Evolutionary conservation across 2,113 vertebrate genomes (phyloP).

Genomic region (Engraulis encrasicolus): DNA sequence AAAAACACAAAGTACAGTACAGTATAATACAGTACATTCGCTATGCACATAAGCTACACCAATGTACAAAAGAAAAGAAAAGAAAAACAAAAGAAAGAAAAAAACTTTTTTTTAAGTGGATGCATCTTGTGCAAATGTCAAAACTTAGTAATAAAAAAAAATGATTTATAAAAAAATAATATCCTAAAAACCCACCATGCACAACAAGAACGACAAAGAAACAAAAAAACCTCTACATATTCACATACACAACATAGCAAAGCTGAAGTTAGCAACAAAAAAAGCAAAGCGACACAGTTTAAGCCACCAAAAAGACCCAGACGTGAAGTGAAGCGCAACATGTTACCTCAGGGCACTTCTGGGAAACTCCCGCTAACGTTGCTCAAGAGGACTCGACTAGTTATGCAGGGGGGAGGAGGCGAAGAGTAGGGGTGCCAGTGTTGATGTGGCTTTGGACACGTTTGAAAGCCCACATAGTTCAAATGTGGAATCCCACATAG

Average conservation of each 20-base stretch:
- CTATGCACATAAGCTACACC: constrained; percentile 62
- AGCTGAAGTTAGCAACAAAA: not conserved
- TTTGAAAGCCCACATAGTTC: not conserved
- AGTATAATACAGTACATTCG: constrained; percentile 59
- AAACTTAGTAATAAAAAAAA: not conserved
- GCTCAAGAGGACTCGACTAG: not conserved
- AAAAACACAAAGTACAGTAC: constrained; percentile 49
- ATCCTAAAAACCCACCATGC: constrained; percentile 5
- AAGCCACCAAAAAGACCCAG: not conserved
- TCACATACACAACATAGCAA: not conserved
- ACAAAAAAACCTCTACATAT: not conserved
- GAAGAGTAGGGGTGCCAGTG: no score
- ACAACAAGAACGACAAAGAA: not conserved
- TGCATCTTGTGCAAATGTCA: constrained; percentile 12
- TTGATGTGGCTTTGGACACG: not conserved
- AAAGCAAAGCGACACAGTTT: not conserved
- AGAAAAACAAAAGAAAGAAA: constrained; percentile 45
- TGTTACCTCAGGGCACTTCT: not conserved
- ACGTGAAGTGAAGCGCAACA: not conserved
- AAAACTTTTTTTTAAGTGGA: not conserved
- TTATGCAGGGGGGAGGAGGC: not conserved
- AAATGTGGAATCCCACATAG: not conserved
- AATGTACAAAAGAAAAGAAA: constrained; percentile 62
- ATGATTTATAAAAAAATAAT: not conserved
- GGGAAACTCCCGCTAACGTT: not conserved